Evolutionary conservation across 1,140 invertebrate genomes (phyloP), one percentile per base, ranked within the genome.

Genomic region (Metaphire vulgaris): DNA sequence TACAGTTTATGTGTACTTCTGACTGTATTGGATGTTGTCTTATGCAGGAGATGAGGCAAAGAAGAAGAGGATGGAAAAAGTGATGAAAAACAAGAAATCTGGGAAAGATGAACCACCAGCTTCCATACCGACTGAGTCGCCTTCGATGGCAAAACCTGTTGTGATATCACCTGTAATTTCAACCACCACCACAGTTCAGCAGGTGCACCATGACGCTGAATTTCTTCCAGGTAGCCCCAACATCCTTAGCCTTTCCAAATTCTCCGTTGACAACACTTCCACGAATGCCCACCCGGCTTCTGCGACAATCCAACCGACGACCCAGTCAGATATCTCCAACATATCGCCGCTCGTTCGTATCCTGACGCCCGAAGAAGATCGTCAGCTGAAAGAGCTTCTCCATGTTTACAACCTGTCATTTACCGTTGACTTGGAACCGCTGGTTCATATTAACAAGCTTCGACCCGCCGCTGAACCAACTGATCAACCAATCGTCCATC

Each of bases 401-500:
- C 67, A 69, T 14, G 66, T 78, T 41, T 78, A 78, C 33, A 74
- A 78, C 31, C 74, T 78, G 66, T 78, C 77, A n/a, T 78, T 78
- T 64, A 78, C 77, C 2, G 77, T 78, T 29, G 77, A 78, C 41
- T 68, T 78, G n/a, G 77, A 78, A 56, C 77, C 77, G 12, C 74
- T 78, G 33, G 70, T 78, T 30, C 77, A 78, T 68, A 78, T 78
- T 33, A 78, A 74, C 21, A 74, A 78, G 67, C 41, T n/a, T 78
- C 21, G 72, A 78, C 29, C 77, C 77, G 26, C 74, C 69, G 16
- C 77, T 80, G 29, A 77, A 80, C 34, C 72, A 79, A 28, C 72
- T 81, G 6, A 74, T 80, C 41, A 81, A 81, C 72, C 72, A 75
- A 26, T 77, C 93, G 0, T 93, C 93, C 0, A 89, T 94, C 74